Evolutionary conservation across 2,113 vertebrate species (phyloP).

Genomic region (Falco punctatus): DNA sequence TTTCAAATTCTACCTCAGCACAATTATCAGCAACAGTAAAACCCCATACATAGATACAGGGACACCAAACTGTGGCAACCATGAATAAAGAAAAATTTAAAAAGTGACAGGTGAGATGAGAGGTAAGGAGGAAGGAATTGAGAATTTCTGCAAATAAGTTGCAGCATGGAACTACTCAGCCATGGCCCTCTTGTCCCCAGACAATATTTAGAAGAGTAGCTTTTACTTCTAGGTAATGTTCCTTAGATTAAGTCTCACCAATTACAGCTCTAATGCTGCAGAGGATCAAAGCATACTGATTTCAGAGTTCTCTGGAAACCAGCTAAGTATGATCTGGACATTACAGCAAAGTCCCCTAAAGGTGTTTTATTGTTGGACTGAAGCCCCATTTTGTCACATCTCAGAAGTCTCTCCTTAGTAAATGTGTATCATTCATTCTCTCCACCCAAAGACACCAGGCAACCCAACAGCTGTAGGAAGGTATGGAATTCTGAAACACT

Average conservation of each 20-base stretch:
- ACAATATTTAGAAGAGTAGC: neutral
- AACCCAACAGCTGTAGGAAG: neutral
- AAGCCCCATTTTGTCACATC: neutral
- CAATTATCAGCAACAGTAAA: neutral
- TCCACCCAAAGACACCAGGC: neutral
- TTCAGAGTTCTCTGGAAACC: neutral
- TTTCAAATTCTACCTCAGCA: neutral
- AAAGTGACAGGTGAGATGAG: neutral
- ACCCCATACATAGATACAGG: fast-evolving
- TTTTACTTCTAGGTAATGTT: neutral
- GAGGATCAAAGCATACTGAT: neutral
- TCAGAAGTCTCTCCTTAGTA: neutral
- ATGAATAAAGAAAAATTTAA: neutral
- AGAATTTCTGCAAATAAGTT: neutral
- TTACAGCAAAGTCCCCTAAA: neutral
- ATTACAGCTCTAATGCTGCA: neutral
- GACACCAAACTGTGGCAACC: neutral
- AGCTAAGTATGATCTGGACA: neutral
- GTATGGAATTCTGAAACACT: neutral
- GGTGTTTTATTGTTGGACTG: neutral
- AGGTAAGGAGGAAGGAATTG: neutral
- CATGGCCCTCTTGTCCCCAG: neutral
- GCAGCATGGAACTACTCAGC: neutral
- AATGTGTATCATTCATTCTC: neutral
- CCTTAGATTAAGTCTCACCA: neutral